Percentiles rank a stretch among this genome's conserved stretches.
phyloP scores from a whole-genome alignment of 2,797 vertebrate species.

The Podarcis lilfordi region DNA sequence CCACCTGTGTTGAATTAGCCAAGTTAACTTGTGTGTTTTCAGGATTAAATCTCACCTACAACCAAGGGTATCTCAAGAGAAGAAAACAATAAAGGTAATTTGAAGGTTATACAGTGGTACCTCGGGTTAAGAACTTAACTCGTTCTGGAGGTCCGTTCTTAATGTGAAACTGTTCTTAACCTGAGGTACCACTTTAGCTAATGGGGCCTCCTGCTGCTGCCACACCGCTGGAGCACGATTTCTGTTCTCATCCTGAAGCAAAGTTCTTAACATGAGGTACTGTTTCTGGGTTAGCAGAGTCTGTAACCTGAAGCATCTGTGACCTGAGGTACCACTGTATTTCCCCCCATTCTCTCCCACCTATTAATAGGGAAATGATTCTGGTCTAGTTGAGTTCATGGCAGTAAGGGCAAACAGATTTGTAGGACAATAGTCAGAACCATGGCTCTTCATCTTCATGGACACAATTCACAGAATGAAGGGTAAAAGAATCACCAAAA shows the following conservation, averaged over 20 bases:
- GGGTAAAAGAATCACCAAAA: neutral
- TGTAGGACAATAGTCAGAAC: neutral
- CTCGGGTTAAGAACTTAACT: no score
- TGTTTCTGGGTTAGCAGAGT: no score
- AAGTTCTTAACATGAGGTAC: no score
- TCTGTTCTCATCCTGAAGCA: no score
- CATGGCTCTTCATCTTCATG: neutral
- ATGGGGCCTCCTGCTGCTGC: no score
- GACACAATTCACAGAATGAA: neutral
- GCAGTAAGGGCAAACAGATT: neutral
- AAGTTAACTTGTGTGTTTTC: neutral
- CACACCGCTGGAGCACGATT: no score
- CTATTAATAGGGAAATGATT: neutral
- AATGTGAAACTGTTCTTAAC: no score
- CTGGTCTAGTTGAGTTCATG: neutral
- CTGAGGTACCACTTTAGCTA: no score
- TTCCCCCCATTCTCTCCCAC: neutral
- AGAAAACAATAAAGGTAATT: neutral
- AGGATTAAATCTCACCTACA: neutral
- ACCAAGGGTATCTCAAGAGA: neutral
- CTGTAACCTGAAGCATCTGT: no score
- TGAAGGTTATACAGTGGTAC: neutral
- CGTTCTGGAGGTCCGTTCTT: no score
- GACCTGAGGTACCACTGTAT: neutral
- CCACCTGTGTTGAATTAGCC: neutral